phyloP scores from a whole-genome alignment of 1,140 invertebrate genomes.

The Potamilus streckersoni region DNA sequence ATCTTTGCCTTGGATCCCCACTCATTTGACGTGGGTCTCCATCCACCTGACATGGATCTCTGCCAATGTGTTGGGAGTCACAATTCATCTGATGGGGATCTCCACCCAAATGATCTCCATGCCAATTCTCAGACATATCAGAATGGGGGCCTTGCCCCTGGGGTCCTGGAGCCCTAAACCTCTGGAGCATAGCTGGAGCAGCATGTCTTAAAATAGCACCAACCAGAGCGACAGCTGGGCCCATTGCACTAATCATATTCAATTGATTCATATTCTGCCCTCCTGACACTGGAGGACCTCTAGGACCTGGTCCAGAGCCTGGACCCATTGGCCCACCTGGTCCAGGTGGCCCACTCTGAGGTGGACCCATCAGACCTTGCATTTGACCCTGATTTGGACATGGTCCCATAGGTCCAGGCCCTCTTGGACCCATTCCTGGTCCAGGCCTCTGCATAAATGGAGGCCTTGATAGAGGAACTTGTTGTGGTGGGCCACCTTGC shows the following conservation, averaged over 20 bases:
- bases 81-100: too few relatives aligned
- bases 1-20: background rate
- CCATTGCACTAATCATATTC: conserved; percentile 28
- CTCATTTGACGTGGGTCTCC: too few relatives aligned
- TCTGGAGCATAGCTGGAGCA: conserved; percentile 22
- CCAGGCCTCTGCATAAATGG: conserved; percentile 18
- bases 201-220: conserved; percentile 39
- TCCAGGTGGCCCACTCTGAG: too few relatives aligned
- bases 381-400: conserved; percentile 7
- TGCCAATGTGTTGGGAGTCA: too few relatives aligned
- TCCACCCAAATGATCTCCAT: background rate
- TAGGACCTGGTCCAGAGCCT: conserved; percentile 17
- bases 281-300: conserved; percentile 28
- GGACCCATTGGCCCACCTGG: conserved; percentile 3
- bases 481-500: conserved; percentile 13
- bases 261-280: conserved; percentile 20
- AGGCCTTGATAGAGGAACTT: conserved; percentile 4
- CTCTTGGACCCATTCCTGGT: conserved; percentile 21
- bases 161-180: conserved; percentile 10
- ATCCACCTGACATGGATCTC: too few relatives aligned
- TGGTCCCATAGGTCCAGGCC: conserved; percentile 19
- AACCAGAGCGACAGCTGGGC: conserved; percentile 40
- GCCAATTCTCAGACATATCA: conserved; percentile 2
- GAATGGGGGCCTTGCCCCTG: conserved; percentile 12
- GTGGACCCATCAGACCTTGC: too few relatives aligned